A percentile compares a stretch with the other conserved stretches of the same genome.
Conservation (phyloP, 2,797 vertebrate species). For the Psittacula derbiana region DNA sequence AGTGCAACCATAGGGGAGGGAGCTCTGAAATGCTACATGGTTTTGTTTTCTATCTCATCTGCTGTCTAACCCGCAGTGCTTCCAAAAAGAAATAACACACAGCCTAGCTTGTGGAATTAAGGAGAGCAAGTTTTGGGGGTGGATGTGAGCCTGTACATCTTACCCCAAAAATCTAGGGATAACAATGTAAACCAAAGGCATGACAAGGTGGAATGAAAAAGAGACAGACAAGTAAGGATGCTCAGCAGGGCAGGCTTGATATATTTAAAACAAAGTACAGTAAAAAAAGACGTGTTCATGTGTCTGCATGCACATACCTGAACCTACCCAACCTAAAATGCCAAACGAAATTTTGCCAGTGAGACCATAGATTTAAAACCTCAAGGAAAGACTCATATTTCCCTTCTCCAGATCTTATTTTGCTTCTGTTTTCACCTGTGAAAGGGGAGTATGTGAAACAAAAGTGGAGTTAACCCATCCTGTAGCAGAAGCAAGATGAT, state of each 20-base stretch:
- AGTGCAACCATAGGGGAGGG: not conserved
- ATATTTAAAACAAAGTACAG: not conserved
- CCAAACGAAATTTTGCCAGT: not conserved
- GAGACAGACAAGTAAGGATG: not conserved
- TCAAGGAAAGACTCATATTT: not conserved
- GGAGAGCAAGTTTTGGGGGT: not conserved
- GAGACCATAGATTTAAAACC: not conserved
- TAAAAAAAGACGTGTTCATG: rapidly evolving
- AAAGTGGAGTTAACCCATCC: not conserved
- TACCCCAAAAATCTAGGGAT: not conserved
- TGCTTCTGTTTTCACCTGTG: not conserved
- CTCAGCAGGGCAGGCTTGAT: not conserved
- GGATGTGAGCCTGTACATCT: not conserved
- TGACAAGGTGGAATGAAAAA: not conserved
- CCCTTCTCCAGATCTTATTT: not conserved
- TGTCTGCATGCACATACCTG: not conserved
- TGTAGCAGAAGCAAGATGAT: rapidly evolving
- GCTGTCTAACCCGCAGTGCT: not conserved
- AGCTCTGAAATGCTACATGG: not conserved
- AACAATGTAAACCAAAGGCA: not conserved
- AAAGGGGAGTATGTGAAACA: not conserved
- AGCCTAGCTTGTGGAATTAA: not conserved
- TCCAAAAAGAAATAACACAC: not conserved
- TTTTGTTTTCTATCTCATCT: not conserved
- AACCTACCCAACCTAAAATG: not conserved